Conservation (phyloP, 1,140 invertebrate genomes). For the Cherax quadricarinatus region DNA sequence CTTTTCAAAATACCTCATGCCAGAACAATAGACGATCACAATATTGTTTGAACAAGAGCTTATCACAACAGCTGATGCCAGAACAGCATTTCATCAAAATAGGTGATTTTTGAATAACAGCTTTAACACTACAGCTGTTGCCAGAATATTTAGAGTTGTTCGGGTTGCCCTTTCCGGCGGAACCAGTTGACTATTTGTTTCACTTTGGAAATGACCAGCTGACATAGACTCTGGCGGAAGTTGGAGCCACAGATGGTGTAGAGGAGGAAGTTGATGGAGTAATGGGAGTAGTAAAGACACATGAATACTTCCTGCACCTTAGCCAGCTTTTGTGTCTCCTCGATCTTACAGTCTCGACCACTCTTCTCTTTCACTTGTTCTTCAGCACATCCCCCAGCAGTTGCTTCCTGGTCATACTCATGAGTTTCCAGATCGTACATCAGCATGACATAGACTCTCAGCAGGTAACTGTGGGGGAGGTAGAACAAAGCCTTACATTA, state of each 20-base stretch:
- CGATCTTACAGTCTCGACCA: background rate
- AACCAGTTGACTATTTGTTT: background rate
- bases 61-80: too few species aligned
- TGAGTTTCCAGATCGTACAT: background rate
- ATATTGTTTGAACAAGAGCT: too few species aligned
- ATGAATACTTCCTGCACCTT: slow-evolving; percentile 7
- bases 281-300: slow-evolving; percentile 26
- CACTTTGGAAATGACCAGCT: slow-evolving; percentile 7
- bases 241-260: slow-evolving; percentile 37
- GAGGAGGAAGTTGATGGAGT: slow-evolving; percentile 29
- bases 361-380: too few species aligned
- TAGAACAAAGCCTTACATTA: too few species aligned
- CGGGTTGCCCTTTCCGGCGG: background rate
- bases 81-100: too few species aligned
- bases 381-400: background rate
- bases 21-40: too few species aligned
- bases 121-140: too few species aligned
- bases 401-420: background rate
- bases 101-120: too few species aligned
- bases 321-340: background rate
- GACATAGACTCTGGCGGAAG: background rate
- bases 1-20: too few species aligned
- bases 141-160: background rate
- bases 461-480: background rate
- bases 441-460: background rate